Base-by-base conservation (phyloP, 2,113 vertebrate species). In the Nerophis lumbriciformis region DNA sequence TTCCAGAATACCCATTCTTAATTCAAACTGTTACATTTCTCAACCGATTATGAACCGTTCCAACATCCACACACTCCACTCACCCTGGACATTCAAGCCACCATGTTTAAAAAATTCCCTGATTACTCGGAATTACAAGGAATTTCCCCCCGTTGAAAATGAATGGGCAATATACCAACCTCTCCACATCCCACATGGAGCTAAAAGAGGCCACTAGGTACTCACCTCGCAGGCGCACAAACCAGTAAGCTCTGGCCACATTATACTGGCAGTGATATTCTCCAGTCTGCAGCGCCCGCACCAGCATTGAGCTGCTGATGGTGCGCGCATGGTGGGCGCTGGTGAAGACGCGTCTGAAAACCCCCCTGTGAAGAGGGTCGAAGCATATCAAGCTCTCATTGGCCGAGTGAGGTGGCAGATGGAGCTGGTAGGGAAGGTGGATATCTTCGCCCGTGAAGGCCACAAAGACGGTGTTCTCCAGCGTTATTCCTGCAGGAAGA, bases 221-320 rank as follows among this genome's bases (percentile, higher is more conserved):
- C 87, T 85, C 59, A 89, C 88, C 65, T 80, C 52, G 74, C 28
- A 85, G 70, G 16, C 52, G 69, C 9, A 90, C 48, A 65, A 67
- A 76, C 78, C 65, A 88, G 66, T 53, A 67, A 21, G 62, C 77
- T 4, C 0, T 54, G 28, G 16, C 48, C 1, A 0, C 14, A 47
- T 78, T 15, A 66, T 68, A 85, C 1, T 2, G 1, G 48, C 87
- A 90, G 6, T 0, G 5, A 59, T 88, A 89, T 45, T 81, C 57
- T 61, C 88, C 88, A 6, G 0, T 35, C 0, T 0, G 59, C 42
- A 75, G 2, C 3, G 28, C 28, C 28, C 4, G 28, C 28, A 28
- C 28, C 28, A 3, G 28, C 28, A 28, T 66, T 73, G 19, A 16
- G 35, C 21, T 82, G 57, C 2, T 52, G 0, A 14, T 83, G 0